Conservation (phyloP, 2,113 vertebrate genomes). For the Apaloderma vittatum region DNA sequence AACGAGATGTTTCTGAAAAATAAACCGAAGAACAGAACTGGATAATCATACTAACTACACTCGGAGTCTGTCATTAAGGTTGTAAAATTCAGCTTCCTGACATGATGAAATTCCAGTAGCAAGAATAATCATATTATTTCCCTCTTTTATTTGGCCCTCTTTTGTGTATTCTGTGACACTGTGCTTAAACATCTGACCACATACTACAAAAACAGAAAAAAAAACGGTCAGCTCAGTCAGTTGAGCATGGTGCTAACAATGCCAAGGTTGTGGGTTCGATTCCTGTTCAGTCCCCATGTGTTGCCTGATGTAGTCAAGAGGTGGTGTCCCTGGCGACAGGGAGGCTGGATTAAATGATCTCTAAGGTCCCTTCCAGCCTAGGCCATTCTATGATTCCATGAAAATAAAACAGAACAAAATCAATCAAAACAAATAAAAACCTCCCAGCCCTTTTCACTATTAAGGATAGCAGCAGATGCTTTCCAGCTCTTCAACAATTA, state of each 20-base stretch:
- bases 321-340: no score
- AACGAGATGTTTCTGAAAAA: background rate
- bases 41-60: background rate
- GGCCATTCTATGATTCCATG: no score
- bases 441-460: background rate
- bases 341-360: no score
- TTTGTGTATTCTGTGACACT: background rate
- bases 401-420: background rate
- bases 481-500: background rate
- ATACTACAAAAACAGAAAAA: background rate
- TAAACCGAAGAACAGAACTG: background rate
- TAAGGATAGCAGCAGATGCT: background rate
- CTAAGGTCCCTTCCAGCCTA: no score
- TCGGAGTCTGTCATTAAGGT: background rate
- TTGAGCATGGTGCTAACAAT: no score
- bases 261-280: no score
- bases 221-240: no score
- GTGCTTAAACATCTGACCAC: background rate
- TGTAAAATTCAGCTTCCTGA: background rate
- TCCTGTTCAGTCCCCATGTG: no score
- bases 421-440: background rate
- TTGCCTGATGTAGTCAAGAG: no score
- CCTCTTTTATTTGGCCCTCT: background rate
- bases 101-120: background rate
- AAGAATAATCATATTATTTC: background rate